These are phyloP conservation scores for Archocentrus centrarchus DNA, from an alignment of 2,113 vertebrate genomes.

Conservation along the genomic window DNA sequence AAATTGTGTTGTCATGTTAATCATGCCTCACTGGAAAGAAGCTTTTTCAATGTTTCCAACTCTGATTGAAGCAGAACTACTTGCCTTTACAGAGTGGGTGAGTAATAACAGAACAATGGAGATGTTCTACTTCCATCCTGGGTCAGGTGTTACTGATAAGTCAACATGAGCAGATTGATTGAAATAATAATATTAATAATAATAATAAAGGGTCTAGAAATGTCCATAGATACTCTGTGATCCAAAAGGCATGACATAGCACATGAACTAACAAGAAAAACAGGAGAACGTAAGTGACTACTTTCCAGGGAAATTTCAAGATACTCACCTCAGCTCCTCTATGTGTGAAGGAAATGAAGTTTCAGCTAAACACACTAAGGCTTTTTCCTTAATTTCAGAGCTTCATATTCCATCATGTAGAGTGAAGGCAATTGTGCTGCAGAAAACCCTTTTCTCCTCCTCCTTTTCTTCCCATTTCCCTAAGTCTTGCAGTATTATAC, in stretches of 20 bases:
- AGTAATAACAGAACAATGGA: fast-evolving
- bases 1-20: too few species aligned
- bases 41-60: not conserved
- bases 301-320: not conserved
- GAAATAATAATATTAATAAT: not conserved
- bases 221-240: not conserved
- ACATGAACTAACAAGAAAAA: not conserved
- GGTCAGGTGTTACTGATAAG: not conserved
- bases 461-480: conserved; percentile 37
- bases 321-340: too few species aligned
- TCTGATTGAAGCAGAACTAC: not conserved
- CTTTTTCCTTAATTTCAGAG: not conserved
- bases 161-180: not conserved
- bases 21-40: too few species aligned
- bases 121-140: not conserved
- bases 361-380: not conserved
- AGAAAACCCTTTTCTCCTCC: conserved; percentile 16
- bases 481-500: conserved; percentile 48
- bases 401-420: not conserved
- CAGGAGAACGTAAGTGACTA: too few species aligned
- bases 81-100: too few species aligned
- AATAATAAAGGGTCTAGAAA: not conserved
- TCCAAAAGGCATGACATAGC: not conserved
- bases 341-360: not conserved
- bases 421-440: not conserved